These are phyloP conservation scores for Narcine bancroftii DNA, from an alignment of 2,113 vertebrate genomes.

Conservation along the genomic window DNA sequence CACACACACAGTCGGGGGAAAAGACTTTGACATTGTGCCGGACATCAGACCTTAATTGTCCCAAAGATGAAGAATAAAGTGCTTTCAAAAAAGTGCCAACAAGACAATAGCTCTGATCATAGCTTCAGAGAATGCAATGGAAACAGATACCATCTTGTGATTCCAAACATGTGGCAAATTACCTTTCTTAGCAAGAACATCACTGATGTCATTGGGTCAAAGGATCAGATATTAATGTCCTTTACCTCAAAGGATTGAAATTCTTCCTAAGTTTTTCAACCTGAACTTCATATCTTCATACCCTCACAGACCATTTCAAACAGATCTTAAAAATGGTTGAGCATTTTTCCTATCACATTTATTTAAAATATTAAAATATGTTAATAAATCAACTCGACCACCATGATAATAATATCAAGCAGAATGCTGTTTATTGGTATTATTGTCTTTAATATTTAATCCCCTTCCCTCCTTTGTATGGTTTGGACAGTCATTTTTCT, in stretches of 20 bases:
- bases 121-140: not conserved
- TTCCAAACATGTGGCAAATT: constrained; percentile 35
- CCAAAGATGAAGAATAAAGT: not conserved
- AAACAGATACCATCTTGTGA: constrained; percentile 33
- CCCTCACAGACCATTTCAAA: not conserved
- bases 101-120: constrained; percentile 3
- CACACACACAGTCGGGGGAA: not conserved
- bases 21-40: not conserved
- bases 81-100: constrained; percentile 29
- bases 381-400: not conserved
- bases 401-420: not conserved
- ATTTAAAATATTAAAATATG: not conserved
- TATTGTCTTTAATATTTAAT: constrained; percentile 25
- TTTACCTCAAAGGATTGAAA: constrained; percentile 12
- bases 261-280: not conserved
- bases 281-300: not conserved
- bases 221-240: constrained; percentile 24
- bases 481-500: not conserved
- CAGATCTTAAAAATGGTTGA: not conserved
- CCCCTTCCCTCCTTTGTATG: not conserved
- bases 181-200: constrained; percentile 35
- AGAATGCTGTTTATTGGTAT: not conserved
- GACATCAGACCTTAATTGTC: constrained; percentile 21
- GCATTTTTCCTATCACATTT: not conserved
- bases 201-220: constrained; percentile 19